Evolutionary conservation across 2,113 vertebrate species (phyloP), one percentile per base, ranked within the genome.

Genomic region (Phrynosoma platyrhinos): DNA sequence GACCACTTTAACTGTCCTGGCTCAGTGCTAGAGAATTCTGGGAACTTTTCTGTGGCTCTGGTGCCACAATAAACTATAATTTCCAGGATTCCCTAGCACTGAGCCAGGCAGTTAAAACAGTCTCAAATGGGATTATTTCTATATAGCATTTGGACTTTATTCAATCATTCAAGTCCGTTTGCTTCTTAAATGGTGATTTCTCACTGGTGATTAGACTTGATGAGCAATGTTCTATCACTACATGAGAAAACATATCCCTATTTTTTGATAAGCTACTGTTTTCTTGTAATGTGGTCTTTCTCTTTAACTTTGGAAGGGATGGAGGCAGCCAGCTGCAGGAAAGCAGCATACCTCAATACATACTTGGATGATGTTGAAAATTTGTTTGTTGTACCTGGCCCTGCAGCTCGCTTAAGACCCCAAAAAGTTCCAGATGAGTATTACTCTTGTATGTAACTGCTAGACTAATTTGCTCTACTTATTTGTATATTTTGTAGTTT

Each of bases 271-370:
- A 66, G 30, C 84, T 2, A 4, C 0, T 18, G 16, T 88, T 85
- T 52, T 10, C 0, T 53, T 79, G 52, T 68, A 86, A 87, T 80
- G 40, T 64, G 72, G 69, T 42, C 79, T 81, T 91, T 42, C 10
- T 80, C 23, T 55, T 53, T 86, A 90, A 36, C 91, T 74, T 83
- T 68, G 42, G 10, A 93, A 99, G 99, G 99, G 18, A 99, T 99
- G 99, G 99, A 99, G 84, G 95, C 97, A 91, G 98, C 97, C 5
- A 97, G 96, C n/a, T 99, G 98, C 93, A 93, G 96, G 53, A 98
- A 96, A 93, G 97, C 96, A 66, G 92, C 87, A 0, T 98, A 95
- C 83, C 94, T 99, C 83, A 96, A 96, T n/a, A 92, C 85, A 52
- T 98, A 98, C 89, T 91, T 97, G 85, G 92, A 95, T 0, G 89